Percentiles rank a stretch among this genome's conserved stretches.
These are phyloP conservation scores for Psylliodes chrysocephalus DNA, from an alignment of 2,888 invertebrate genomes.

Conservation along the genomic window DNA sequence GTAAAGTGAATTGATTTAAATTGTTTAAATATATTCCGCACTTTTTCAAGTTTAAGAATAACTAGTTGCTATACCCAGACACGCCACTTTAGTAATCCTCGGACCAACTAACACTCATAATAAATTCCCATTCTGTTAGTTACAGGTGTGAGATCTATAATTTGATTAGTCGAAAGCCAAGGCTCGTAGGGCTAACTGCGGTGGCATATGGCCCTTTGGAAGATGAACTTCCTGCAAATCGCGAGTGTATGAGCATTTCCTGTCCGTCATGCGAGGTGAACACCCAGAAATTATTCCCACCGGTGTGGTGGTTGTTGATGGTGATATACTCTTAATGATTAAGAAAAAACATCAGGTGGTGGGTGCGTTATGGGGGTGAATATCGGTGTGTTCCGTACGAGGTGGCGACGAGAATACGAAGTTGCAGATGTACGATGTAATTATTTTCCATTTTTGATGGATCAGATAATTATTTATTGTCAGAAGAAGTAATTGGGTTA, in stretches of 20 bases:
- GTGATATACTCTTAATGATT: conserved; percentile 57
- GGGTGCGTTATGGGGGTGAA: conserved; percentile 45
- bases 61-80: no score
- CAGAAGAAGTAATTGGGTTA: no score
- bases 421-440: conserved; percentile 25
- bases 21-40: no score
- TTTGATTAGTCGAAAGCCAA: conserved; percentile 31
- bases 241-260: conserved; percentile 59
- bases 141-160: conserved; percentile 36
- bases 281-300: conserved; percentile 53
- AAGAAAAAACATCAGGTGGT: conserved; percentile 54
- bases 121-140: conserved; percentile 17
- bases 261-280: conserved; percentile 61
- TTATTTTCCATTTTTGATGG: neutral
- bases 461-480: no score
- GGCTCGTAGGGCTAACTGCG: conserved; percentile 31
- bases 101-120: conserved; percentile 2
- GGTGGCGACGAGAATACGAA: neutral
- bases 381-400: conserved; percentile 19
- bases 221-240: conserved; percentile 55
- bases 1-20: no score
- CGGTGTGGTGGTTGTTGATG: conserved; percentile 1
- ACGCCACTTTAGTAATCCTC: no score
- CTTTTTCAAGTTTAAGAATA: neutral
- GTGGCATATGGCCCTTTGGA: conserved; percentile 58